Percentiles rank a stretch among this genome's conserved stretches.
These are phyloP conservation scores for Carduelis carduelis DNA, from an alignment of 2,797 vertebrate species.

Conservation along the genomic window DNA sequence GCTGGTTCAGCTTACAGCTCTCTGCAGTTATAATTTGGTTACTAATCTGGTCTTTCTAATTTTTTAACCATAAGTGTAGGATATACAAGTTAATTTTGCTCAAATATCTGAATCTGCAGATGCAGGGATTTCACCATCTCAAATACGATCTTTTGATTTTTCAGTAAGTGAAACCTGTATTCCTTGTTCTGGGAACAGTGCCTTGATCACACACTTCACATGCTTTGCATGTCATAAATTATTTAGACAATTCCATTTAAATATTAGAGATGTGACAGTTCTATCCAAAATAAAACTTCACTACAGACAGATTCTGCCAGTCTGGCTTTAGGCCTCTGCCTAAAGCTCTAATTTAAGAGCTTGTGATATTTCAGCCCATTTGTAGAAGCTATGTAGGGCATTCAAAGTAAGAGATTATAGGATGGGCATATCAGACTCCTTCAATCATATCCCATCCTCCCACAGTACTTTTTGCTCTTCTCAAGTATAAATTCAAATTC, in stretches of 20 bases:
- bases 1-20: neutral
- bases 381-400: neutral
- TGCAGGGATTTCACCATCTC: neutral
- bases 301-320: neutral
- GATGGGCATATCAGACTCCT: neutral
- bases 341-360: neutral
- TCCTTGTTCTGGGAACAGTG: neutral
- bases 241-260: slow-evolving; percentile 1
- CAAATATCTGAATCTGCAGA: neutral
- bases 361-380: neutral
- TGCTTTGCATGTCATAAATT: neutral
- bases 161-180: neutral
- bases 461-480: neutral
- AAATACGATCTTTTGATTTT: neutral
- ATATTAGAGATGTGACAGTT: neutral
- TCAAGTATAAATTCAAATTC: neutral
- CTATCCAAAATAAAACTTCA: neutral
- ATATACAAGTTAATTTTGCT: neutral
- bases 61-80: neutral
- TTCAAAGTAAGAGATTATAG: neutral
- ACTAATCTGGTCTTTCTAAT: neutral
- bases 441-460: neutral
- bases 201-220: neutral
- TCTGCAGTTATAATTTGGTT: neutral
- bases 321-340: neutral